These are phyloP conservation scores for Leuciscus idus DNA, from an alignment of 2,113 vertebrate species.

Conservation along the genomic window DNA sequence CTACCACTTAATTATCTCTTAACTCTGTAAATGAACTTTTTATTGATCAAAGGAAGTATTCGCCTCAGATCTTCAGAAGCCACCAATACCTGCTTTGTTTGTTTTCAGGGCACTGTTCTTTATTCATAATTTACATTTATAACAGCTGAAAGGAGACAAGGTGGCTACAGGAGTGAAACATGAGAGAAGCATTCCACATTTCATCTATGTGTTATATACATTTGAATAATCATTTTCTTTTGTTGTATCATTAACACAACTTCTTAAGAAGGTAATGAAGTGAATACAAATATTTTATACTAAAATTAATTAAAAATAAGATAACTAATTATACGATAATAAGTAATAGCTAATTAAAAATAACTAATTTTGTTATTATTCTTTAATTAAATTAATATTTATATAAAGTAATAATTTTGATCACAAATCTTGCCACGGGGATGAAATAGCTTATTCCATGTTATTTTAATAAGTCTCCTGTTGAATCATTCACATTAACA, in stretches of 20 bases:
- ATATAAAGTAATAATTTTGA: not conserved
- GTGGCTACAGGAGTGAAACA: not conserved
- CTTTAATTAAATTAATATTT: not conserved
- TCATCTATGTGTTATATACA: not conserved
- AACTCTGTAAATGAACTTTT: not conserved
- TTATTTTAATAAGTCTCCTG: not conserved
- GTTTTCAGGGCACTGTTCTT: not conserved
- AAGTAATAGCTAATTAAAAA: too few species aligned
- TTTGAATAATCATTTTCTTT: not conserved
- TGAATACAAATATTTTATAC: not conserved
- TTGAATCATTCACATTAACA: not conserved
- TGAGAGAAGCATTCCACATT: not conserved
- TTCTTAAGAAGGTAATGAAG: not conserved
- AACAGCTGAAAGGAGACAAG: not conserved
- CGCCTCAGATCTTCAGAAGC: not conserved
- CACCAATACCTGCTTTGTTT: not conserved
- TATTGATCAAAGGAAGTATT: not conserved
- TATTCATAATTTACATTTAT: conserved; percentile 2
- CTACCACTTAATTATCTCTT: not conserved
- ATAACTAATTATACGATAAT: too few species aligned
- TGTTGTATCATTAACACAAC: not conserved
- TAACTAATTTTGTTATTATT: too few species aligned
- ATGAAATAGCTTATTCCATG: not conserved
- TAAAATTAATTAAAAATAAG: not conserved
- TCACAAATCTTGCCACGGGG: not conserved